A percentile compares a stretch with the other conserved stretches of the same genome.
Evolutionary conservation across 2,113 vertebrate genomes (phyloP).

Genomic region (Tragelaphus imberbis): DNA sequence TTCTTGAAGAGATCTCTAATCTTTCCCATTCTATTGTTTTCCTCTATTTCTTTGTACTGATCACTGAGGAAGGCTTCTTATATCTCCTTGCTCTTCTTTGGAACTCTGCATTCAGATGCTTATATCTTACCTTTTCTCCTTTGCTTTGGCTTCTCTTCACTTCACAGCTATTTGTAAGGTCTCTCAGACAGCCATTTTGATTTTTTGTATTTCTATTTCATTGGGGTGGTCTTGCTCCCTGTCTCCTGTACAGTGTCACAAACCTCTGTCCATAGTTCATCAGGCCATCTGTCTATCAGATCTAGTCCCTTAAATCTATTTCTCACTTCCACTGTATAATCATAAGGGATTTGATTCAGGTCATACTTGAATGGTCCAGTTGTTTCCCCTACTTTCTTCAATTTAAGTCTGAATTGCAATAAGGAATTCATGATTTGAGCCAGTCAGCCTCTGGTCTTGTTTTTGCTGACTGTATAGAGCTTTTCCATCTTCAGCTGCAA

Average conservation of each 20-base stretch:
- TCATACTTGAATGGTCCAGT: neutral
- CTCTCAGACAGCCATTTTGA: neutral
- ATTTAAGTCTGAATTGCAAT: neutral
- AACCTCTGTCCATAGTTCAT: neutral
- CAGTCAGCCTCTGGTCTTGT: neutral
- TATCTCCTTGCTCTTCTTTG: neutral
- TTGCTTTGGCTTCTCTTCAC: neutral
- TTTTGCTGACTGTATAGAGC: neutral
- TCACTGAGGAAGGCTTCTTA: neutral
- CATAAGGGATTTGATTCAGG: neutral
- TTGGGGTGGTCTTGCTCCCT: neutral
- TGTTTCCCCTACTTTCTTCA: neutral
- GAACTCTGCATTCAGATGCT: neutral
- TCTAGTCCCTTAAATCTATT: neutral
- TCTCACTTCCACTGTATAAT: neutral
- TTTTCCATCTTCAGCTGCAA: neutral
- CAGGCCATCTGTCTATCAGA: neutral
- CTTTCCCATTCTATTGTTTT: neutral
- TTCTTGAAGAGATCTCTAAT: neutral
- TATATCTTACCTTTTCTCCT: neutral
- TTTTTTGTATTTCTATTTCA: neutral
- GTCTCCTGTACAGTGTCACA: neutral
- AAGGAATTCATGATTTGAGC: neutral
- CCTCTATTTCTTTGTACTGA: neutral
- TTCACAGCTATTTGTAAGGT: neutral